A percentile compares a stretch with the other conserved stretches of the same genome.
Conservation (phyloP, 2,888 invertebrate species). For the Chydorus sphaericus region DNA sequence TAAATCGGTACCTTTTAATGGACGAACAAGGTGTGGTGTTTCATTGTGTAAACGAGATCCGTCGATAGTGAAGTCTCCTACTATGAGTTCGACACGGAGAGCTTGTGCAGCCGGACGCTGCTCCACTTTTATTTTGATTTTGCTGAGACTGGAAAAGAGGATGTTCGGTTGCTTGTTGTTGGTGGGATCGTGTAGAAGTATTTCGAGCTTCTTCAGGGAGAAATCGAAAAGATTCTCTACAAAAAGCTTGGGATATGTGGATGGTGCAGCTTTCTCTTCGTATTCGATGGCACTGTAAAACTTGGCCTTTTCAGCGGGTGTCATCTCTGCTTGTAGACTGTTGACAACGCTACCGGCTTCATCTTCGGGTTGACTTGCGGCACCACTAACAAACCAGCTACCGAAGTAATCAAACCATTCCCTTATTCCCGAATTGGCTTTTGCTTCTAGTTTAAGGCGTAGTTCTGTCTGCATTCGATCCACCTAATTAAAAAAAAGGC, state of each 20-base stretch:
- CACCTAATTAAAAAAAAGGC: background rate
- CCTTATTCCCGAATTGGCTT: slow-evolving; percentile 29
- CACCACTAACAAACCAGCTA: slow-evolving; percentile 48
- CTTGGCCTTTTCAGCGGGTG: slow-evolving; percentile 77
- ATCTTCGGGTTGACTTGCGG: slow-evolving; percentile 29
- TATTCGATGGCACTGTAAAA: slow-evolving; percentile 92
- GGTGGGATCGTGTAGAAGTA: slow-evolving; percentile 45
- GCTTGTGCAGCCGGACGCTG: slow-evolving; percentile 67
- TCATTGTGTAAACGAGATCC: background rate
- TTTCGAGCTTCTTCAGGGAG: slow-evolving; percentile 51
- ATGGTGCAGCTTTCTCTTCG: slow-evolving; percentile 63
- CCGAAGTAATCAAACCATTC: no score
- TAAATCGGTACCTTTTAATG: slow-evolving; percentile 17
- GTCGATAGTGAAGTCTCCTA: slow-evolving; percentile 8
- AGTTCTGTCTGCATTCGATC: slow-evolving; percentile 15
- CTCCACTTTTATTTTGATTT: slow-evolving; percentile 46
- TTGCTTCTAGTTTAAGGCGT: slow-evolving; percentile 19
- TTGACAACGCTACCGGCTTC: slow-evolving; percentile 37
- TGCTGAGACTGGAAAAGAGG: slow-evolving; percentile 44
- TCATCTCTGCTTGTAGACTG: slow-evolving; percentile 87
- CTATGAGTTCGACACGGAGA: slow-evolving; percentile 31
- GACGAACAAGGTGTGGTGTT: slow-evolving; percentile 4
- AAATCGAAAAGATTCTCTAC: slow-evolving; percentile 65
- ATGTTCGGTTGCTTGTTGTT: slow-evolving; percentile 29
- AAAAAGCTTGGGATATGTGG: slow-evolving; percentile 55